Evolutionary conservation across 2,113 vertebrate genomes (phyloP).

Genomic region (Anolis sagrei): DNA sequence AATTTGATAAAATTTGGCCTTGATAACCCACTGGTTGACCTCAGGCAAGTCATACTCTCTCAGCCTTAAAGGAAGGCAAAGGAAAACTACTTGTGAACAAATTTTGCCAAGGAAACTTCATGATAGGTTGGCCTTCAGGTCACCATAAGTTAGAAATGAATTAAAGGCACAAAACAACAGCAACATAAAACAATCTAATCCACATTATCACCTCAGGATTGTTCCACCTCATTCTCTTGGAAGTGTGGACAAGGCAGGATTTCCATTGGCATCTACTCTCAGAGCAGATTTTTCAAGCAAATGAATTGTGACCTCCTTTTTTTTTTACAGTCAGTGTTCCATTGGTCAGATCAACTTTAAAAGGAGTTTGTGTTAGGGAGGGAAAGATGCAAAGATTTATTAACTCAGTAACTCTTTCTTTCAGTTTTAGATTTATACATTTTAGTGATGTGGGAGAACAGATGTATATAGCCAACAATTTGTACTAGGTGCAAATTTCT

Average conservation of each 20-base stretch:
- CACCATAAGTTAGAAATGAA: too few relatives aligned
- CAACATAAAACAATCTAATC: neutral
- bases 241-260: neutral
- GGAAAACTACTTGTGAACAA: too few relatives aligned
- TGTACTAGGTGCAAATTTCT: constrained; percentile 21
- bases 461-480: neutral
- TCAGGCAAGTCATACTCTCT: too few relatives aligned
- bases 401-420: constrained; percentile 46
- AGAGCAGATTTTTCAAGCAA: constrained; percentile 57
- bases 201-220: neutral
- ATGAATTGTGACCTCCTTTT: constrained; percentile 44
- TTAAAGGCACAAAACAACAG: too few relatives aligned
- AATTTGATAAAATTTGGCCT: too few relatives aligned
- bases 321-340: constrained; percentile 43
- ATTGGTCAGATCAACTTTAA: constrained; percentile 49
- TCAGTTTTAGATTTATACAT: constrained; percentile 34
- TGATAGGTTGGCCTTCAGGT: too few relatives aligned
- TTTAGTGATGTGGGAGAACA: constrained; percentile 12
- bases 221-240: neutral
- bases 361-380: constrained; percentile 39
- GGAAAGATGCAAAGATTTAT: constrained; percentile 43
- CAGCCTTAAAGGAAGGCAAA: too few relatives aligned
- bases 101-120: too few relatives aligned
- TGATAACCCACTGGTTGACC: too few relatives aligned
- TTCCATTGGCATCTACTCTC: constrained; percentile 45